Evolutionary conservation across 2,888 invertebrate species (phyloP), one percentile per base, ranked within the genome.

Genomic region (Hydropsyche betteni): DNA sequence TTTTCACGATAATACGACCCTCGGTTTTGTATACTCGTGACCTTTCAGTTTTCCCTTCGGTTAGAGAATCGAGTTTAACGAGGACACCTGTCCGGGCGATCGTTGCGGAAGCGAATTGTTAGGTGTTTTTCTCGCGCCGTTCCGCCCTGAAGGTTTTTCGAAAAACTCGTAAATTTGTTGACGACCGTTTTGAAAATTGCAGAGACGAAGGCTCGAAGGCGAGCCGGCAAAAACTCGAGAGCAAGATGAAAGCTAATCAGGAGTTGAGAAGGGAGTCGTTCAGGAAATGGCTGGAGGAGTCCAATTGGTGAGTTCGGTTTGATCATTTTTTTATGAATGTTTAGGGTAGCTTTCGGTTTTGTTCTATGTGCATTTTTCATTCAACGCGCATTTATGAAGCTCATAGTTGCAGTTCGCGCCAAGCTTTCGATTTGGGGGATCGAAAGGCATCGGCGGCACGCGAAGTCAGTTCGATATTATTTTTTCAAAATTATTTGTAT

Each of bases 201-300:
- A 84, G 85, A 83, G 82, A 82, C 72, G 83, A 85, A 76, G 84
- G 82, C 50, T 85, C 85, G 12, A 86, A 87, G 81, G 86, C 86
- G 5, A 86, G 83, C 77, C 81, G 86, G 36, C 85, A 86, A 80
- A 81, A 85, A 77, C 86, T 87, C 82, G 82, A 84, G 78, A 87
- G 85, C 52, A 83, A 84, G 79, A 81, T 87, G 7, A 85, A 86
- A 79, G 81, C 83, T n/a, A 81, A 86, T 69, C 84, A 83, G 80
- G 86, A 84, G 5, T 86, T 87, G 80, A 1, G 84, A 84, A 69
- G 84, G 84, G 52, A 34, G 8, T 71, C 44, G 16, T 71, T 75
- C 36, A 50, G 68, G 52, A 70, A 69, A 34, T 38, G 73, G 38
- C 74, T 75, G 10, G 58, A 73, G 36, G 10, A 6, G 44, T 2